Evolutionary conservation across 1,140 invertebrate species (phyloP), one percentile per base, ranked within the genome.

Genomic region (Yoshiicerus persimilis): DNA sequence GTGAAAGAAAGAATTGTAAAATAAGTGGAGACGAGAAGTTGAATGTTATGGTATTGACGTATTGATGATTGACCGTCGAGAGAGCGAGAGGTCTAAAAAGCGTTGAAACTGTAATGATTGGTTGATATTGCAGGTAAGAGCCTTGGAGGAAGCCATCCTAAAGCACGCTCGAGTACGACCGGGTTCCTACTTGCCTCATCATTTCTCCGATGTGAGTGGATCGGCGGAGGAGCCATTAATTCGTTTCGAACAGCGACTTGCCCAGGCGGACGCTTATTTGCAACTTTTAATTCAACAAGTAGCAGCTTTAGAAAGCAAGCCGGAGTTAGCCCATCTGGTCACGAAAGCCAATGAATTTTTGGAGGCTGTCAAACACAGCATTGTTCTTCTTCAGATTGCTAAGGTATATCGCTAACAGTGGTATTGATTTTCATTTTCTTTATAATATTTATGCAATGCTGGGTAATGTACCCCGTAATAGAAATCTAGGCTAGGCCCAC

Each of bases 231-330:
- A 91, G 83, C 90, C 90, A 16, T 38, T 91, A 41, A 70, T 62
- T 20, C 32, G 87, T 92, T 97, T 99, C 92, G 97, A 98, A 92
- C 95, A 96, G 41, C 97, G 98, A 92, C 95, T 99, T 39, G 95
- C 96, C 0, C 98, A 99, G 93, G 97, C 98, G 23, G 98, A 99
- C 93, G 96, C 96, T 34, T 99, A 99, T 93, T 94, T 99, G 66
- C 98, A 99, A 93, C 94, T 99, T 85, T 95, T 99, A 92, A 99
- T 99, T 89, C 97, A 99, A 90, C 97, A 99, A 93, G 96, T 97
- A 90, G 95, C 95, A 92, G 95, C 96, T 38, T 64, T 91, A 36
- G 89, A 91, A 88, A 87, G 86, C 13, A 89, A 89, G 80, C 88
- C 90, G 27, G 90, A 91, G 70, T 85, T 91, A 30, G 64, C 88